phyloP scores from a whole-genome alignment of 2,888 invertebrate species.

The Clostera curtula region DNA sequence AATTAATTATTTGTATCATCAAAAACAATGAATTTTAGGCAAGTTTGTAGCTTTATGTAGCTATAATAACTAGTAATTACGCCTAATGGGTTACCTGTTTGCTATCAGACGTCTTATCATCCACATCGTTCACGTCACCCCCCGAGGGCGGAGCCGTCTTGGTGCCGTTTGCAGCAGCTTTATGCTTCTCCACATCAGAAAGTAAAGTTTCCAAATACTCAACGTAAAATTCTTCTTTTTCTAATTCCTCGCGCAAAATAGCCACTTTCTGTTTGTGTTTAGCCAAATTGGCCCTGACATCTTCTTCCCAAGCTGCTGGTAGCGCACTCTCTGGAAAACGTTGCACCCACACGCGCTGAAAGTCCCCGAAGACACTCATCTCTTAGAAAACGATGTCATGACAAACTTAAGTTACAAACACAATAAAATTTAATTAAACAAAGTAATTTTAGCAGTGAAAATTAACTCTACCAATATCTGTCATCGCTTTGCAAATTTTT shows the following conservation, averaged over 20 bases:
- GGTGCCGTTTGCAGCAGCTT: conserved; percentile 69
- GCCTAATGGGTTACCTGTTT: conserved; percentile 49
- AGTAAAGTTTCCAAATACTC: conserved; percentile 90
- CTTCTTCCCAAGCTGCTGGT: conserved; percentile 94
- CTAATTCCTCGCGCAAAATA: conserved; percentile 87
- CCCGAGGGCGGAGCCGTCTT: conserved; percentile 68
- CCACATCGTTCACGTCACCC: conserved; percentile 56
- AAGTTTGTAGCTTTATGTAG: too few species aligned
- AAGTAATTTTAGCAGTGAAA: conserved; percentile 29
- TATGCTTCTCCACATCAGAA: conserved; percentile 89
- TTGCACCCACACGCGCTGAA: conserved; percentile 93
- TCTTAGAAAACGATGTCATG: conserved; percentile 73
- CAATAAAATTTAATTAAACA: conserved; percentile 27
- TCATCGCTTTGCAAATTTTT: conserved; percentile 39
- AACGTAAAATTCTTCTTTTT: conserved; percentile 93
- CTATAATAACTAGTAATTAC: conserved; percentile 1
- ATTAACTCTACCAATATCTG: conserved; percentile 45
- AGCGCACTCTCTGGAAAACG: conserved; percentile 92
- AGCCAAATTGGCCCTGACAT: conserved; percentile 91
- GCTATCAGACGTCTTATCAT: conserved; percentile 65
- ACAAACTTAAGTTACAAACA: conserved; percentile 62
- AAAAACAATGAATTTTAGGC: too few species aligned
- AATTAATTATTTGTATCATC: too few species aligned
- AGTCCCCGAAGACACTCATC: conserved; percentile 93
- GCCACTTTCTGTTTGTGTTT: conserved; percentile 92